Conservation (phyloP, 1,140 invertebrate species). For the Protaetia brevitarsis region DNA sequence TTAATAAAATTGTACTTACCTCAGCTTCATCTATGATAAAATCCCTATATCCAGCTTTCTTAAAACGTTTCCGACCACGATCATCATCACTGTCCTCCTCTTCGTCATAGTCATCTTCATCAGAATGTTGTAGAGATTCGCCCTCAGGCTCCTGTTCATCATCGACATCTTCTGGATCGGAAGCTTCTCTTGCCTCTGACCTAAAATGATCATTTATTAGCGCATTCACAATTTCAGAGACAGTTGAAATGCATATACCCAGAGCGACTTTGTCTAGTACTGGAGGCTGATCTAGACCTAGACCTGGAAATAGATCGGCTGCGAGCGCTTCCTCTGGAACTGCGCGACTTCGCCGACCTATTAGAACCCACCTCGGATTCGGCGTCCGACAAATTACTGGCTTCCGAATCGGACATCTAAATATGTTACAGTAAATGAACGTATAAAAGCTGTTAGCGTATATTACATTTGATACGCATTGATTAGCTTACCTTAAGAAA, state of each 20-base stretch:
- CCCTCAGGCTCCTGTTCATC: constrained; percentile 74
- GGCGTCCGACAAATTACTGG: constrained; percentile 65
- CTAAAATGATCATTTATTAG: constrained; percentile 20
- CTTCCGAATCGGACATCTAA: constrained; percentile 74
- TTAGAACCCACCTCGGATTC: constrained; percentile 61
- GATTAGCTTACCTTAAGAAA: too few species aligned
- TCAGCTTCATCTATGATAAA: constrained; percentile 97
- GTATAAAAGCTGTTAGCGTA: too few species aligned
- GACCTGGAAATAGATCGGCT: constrained; percentile 40
- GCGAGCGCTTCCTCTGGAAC: constrained; percentile 40
- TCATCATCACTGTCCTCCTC: constrained; percentile 74
- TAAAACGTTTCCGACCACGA: constrained; percentile 67
- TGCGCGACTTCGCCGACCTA: constrained; percentile 46
- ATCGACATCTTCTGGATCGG: constrained; percentile 59
- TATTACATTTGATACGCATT: too few species aligned
- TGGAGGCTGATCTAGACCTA: constrained; percentile 47
- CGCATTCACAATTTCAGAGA: neutral
- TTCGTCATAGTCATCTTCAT: constrained; percentile 58
- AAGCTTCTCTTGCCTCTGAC: constrained; percentile 57
- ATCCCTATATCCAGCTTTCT: constrained; percentile 73
- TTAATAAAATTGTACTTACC: too few species aligned
- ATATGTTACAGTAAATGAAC: too few species aligned
- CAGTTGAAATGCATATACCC: constrained; percentile 24
- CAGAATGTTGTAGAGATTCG: constrained; percentile 66
- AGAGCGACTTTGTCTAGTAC: constrained; percentile 43